A percentile compares a stretch with the other conserved stretches of the same genome.
Evolutionary conservation across 2,797 vertebrate genomes (phyloP).

Genomic region (Anas bernieri): DNA sequence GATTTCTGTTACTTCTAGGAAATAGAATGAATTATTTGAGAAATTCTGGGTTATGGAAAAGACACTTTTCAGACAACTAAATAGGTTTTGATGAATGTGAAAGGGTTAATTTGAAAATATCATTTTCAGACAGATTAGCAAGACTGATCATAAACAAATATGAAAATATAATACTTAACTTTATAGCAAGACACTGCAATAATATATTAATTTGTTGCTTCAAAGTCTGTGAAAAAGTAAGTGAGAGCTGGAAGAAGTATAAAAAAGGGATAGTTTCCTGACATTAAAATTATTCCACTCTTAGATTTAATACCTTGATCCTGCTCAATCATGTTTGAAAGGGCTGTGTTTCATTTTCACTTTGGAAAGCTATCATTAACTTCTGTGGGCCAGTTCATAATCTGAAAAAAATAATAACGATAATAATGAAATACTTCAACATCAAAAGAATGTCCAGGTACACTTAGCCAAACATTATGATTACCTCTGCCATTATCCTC

Average conservation of each 20-base stretch:
- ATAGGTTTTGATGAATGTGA: not conserved
- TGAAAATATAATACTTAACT: not conserved
- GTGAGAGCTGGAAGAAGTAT: not conserved
- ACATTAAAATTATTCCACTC: not conserved
- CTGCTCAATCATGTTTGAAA: not conserved
- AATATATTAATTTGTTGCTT: conserved; percentile 1
- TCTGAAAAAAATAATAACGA: not conserved
- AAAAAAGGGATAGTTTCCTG: not conserved
- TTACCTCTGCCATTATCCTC: not conserved
- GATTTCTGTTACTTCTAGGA: not conserved
- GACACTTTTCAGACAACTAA: not conserved
- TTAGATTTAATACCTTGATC: not conserved
- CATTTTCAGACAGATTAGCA: not conserved
- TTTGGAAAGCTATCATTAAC: not conserved
- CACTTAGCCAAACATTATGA: not conserved
- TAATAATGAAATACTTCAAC: not conserved
- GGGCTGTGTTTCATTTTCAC: not conserved
- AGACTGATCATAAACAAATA: not conserved
- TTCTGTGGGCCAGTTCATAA: not conserved
- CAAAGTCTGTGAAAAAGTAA: not conserved
- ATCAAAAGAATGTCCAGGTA: not conserved
- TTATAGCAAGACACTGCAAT: not conserved
- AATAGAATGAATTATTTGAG: not conserved
- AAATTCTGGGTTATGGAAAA: not conserved
- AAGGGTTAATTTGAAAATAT: not conserved